Percentiles rank a stretch among this genome's conserved stretches.
Evolutionary conservation across 2,888 invertebrate species (phyloP).

Genomic region (Apodemia arnacis): DNA sequence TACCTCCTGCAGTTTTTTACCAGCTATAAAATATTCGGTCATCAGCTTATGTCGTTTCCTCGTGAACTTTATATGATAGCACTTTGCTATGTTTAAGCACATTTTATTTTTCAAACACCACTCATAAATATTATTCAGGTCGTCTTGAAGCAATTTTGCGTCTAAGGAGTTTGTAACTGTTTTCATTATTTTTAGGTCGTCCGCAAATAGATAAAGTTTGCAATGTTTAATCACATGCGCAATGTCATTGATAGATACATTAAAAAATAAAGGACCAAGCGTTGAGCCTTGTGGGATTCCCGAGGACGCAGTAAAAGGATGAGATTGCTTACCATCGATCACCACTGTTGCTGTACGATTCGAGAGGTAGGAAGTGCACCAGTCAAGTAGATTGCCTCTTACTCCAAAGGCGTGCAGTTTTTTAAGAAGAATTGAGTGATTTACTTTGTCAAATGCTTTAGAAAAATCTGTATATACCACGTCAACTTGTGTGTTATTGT

Average conservation of each 20-base stretch:
- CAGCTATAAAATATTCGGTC: neutral
- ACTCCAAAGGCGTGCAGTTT: constrained; percentile 27
- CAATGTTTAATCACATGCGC: constrained; percentile 5
- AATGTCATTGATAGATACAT: constrained; percentile 39
- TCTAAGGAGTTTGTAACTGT: neutral
- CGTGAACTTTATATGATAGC: neutral
- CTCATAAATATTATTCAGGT: neutral
- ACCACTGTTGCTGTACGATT: constrained; percentile 23
- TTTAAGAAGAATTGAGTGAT: constrained; percentile 12
- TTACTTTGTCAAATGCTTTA: constrained; percentile 46
- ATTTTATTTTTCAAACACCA: neutral
- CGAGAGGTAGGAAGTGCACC: constrained; percentile 33
- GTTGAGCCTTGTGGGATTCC: constrained; percentile 47
- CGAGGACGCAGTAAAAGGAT: constrained; percentile 8
- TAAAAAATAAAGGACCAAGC: constrained; percentile 36
- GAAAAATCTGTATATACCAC: constrained; percentile 40
- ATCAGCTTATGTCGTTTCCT: neutral
- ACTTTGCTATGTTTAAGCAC: neutral
- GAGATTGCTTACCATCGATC: constrained; percentile 20
- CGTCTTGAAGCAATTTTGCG: neutral
- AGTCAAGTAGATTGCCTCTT: constrained; percentile 30
- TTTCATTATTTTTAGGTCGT: neutral
- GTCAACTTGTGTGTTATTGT: constrained; percentile 31
- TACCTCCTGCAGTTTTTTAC: neutral
- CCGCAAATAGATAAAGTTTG: neutral